A percentile compares a stretch with the other conserved stretches of the same genome.
phyloP scores from a whole-genome alignment of 2,888 invertebrate species.

The Taenaris catops region DNA sequence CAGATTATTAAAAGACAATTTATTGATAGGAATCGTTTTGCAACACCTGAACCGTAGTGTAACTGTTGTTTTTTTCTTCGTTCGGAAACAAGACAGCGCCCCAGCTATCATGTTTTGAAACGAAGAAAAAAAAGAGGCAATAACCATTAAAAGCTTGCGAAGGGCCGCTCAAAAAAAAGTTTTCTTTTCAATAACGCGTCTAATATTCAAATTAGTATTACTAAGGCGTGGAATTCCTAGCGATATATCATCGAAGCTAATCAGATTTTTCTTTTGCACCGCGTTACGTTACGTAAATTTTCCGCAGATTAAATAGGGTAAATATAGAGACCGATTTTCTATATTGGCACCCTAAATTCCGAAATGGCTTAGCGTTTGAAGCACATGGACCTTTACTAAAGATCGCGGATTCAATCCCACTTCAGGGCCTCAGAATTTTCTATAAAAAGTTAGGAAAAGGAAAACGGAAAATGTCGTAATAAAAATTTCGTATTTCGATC shows the following conservation, averaged over 20 bases:
- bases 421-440: no score
- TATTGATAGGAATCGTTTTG: constrained; percentile 18
- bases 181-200: constrained; percentile 79
- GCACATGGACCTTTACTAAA: no score
- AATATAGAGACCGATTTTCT: constrained; percentile 25
- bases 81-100: constrained; percentile 44
- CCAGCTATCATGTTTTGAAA: no score
- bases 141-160: constrained; percentile 73
- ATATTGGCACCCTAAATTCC: background rate
- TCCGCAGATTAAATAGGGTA: constrained; percentile 54
- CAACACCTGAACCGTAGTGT: constrained; percentile 43
- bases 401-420: no score
- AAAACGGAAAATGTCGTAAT: no score
- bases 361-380: no score
- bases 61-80: constrained; percentile 34
- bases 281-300: constrained; percentile 52
- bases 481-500: no score
- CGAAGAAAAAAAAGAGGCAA: constrained; percentile 59
- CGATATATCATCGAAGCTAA: constrained; percentile 75
- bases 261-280: constrained; percentile 62
- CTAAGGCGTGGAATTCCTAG: constrained; percentile 63
- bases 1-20: constrained; percentile 8
- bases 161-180: constrained; percentile 70
- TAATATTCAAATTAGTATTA: constrained; percentile 77
- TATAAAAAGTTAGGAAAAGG: no score